These are phyloP conservation scores for Temnothorax nylanderi DNA, from an alignment of 1,140 invertebrate species.

Conservation along the genomic window DNA sequence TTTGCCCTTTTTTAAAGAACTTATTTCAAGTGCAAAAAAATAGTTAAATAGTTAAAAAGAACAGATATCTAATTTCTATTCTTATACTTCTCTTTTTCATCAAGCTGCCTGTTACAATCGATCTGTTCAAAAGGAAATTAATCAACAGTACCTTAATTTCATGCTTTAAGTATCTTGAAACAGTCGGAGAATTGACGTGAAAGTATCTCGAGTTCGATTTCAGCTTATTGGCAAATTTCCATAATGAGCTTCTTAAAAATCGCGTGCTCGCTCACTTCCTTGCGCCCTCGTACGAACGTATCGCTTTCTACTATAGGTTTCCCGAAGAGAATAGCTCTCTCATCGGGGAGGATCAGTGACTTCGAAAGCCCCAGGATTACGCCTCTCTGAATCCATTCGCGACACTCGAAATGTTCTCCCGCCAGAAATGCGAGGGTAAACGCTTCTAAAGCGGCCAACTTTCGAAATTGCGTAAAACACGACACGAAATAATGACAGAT, in stretches of 20 bases:
- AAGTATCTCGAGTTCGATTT: neutral
- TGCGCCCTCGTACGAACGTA: neutral
- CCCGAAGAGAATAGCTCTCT: constrained; percentile 2
- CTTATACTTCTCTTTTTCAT: neutral
- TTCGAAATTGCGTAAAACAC: neutral
- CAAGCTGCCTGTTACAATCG: neutral
- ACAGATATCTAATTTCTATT: neutral
- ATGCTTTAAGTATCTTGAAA: neutral
- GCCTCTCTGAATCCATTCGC: constrained; percentile 3
- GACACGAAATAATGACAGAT: neutral
- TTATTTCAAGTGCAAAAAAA: neutral
- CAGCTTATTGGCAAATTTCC: constrained; percentile 17
- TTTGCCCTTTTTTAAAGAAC: neutral
- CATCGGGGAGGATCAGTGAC: constrained; percentile 7
- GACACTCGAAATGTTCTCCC: constrained; percentile 2
- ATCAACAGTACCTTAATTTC: neutral
- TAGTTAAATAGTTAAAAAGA: neutral
- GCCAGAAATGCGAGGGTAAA: neutral
- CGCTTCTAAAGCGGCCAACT: neutral
- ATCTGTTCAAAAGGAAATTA: neutral
- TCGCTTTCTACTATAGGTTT: neutral
- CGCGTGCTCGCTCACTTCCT: neutral
- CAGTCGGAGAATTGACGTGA: neutral
- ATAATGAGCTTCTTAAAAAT: constrained; percentile 32
- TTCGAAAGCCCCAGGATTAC: constrained; percentile 33